phyloP scores from a whole-genome alignment of 1,140 invertebrate genomes.

The Mycetomoellerius zeteki region DNA sequence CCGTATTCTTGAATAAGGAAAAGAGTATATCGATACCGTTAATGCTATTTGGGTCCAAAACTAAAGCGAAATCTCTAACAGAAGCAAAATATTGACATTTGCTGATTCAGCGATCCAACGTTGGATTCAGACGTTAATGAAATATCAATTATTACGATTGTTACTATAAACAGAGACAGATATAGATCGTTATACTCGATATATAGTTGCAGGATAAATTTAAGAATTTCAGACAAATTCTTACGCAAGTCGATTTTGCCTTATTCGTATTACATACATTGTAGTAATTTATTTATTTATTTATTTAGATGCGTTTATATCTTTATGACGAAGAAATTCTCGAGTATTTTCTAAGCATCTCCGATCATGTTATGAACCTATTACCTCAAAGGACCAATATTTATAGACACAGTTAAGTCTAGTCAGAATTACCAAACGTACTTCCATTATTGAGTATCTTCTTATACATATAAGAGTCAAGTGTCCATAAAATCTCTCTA shows the following conservation, averaged over 20 bases:
- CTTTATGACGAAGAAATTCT: background rate
- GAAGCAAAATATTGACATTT: background rate
- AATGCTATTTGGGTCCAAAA: constrained; percentile 29
- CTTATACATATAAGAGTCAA: background rate
- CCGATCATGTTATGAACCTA: constrained; percentile 27
- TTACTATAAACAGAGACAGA: constrained; percentile 15
- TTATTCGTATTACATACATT: background rate
- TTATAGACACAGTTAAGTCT: constrained; percentile 71
- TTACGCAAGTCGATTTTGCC: constrained; percentile 31
- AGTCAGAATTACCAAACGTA: constrained; percentile 72
- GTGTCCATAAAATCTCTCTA: constrained; percentile 26
- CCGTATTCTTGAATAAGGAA: constrained; percentile 12
- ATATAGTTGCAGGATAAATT: constrained; percentile 35
- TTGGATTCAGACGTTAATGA: background rate
- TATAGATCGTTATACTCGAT: constrained; percentile 11
- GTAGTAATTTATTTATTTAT: constrained; percentile 50
- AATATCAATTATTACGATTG: constrained; percentile 46
- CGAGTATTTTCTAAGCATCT: constrained; percentile 32
- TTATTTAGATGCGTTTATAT: constrained; percentile 24
- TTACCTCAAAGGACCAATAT: constrained; percentile 78
- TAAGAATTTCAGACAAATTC: background rate
- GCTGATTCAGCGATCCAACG: background rate
- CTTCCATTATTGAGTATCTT: constrained; percentile 52
- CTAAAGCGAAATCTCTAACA: background rate
- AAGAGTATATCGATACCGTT: constrained; percentile 8